Percentiles rank a stretch among this genome's conserved stretches.
These are phyloP conservation scores for Graphium colonna DNA, from an alignment of 2,888 invertebrate species.

Conservation along the genomic window DNA sequence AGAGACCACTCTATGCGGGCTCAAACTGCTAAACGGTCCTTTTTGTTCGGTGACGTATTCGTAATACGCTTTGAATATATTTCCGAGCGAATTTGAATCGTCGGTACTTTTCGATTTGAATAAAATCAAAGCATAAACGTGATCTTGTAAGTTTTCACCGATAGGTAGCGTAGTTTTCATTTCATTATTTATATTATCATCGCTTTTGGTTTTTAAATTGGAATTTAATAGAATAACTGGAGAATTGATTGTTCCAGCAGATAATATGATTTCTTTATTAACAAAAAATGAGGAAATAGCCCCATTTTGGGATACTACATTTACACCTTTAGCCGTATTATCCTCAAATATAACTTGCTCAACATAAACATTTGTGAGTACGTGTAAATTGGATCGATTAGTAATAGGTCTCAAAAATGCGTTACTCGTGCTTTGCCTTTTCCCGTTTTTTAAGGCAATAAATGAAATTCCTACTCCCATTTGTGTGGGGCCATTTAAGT, in stretches of 20 bases:
- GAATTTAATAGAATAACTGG: slow-evolving; percentile 44
- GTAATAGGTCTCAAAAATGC: slow-evolving; percentile 44
- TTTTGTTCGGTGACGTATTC: slow-evolving; percentile 67
- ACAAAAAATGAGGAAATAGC: slow-evolving; percentile 31
- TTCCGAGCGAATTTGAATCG: slow-evolving; percentile 37
- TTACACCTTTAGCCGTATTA: slow-evolving; percentile 32
- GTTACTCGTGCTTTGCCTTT: slow-evolving; percentile 59
- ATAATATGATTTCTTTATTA: slow-evolving; percentile 40
- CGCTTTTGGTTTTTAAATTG: slow-evolving; percentile 40
- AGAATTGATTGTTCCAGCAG: slow-evolving; percentile 41
- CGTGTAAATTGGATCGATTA: slow-evolving; percentile 36
- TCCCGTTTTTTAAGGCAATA: slow-evolving; percentile 38
- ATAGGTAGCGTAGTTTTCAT: slow-evolving; percentile 40
- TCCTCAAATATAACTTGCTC: slow-evolving; percentile 37
- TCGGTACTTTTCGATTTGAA: slow-evolving; percentile 48
- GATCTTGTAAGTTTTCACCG: slow-evolving; percentile 45
- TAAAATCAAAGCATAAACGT: slow-evolving; percentile 43
- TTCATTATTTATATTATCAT: slow-evolving; percentile 35
- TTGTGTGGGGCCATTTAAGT: slow-evolving; percentile 42
- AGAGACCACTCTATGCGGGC: slow-evolving; percentile 50
- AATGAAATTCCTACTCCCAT: slow-evolving; percentile 38
- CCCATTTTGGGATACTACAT: slow-evolving; percentile 36
- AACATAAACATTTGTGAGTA: slow-evolving; percentile 37
- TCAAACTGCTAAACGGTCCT: slow-evolving; percentile 70
- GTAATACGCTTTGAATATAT: slow-evolving; percentile 46